Conservation (phyloP, 2,797 vertebrate species). For the Karalla daura region DNA sequence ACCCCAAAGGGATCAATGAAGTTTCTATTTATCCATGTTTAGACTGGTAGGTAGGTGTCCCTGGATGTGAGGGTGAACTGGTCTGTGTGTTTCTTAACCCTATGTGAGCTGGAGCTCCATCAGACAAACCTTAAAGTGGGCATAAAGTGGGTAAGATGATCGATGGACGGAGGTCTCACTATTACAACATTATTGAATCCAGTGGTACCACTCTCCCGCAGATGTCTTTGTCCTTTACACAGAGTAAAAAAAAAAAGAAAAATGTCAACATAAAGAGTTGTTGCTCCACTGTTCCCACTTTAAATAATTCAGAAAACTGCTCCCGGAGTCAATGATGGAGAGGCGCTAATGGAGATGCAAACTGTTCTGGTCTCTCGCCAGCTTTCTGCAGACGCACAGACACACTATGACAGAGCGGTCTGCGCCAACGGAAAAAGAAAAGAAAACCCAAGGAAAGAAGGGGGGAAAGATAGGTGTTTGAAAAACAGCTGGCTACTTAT, state of each 20-base stretch:
- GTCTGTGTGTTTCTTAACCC: no score
- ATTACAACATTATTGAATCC: not conserved
- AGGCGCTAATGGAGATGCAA: constrained; percentile 21
- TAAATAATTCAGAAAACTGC: constrained; percentile 44
- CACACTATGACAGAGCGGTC: not conserved
- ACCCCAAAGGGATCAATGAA: no score
- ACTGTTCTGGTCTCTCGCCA: constrained; percentile 11
- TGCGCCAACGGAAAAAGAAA: constrained; percentile 15
- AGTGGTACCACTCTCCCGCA: not conserved
- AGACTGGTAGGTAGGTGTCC: no score
- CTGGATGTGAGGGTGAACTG: no score
- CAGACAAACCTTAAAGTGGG: no score
- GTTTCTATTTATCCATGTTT: no score
- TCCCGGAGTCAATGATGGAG: constrained; percentile 22
- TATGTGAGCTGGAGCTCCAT: no score
- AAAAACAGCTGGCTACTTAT: constrained; percentile 28
- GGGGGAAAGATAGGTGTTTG: not conserved
- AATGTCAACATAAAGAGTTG: not conserved
- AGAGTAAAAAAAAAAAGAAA: constrained; percentile 1
- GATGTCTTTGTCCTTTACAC: not conserved
- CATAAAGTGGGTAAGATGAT: no score
- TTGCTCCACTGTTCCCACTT: constrained; percentile 16
- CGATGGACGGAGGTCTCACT: not conserved
- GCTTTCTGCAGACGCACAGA: constrained; percentile 4
- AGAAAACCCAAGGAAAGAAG: constrained; percentile 6